These are phyloP conservation scores for Drosophila persimilis DNA, from an alignment of 1,140 invertebrate genomes.

Conservation along the genomic window DNA sequence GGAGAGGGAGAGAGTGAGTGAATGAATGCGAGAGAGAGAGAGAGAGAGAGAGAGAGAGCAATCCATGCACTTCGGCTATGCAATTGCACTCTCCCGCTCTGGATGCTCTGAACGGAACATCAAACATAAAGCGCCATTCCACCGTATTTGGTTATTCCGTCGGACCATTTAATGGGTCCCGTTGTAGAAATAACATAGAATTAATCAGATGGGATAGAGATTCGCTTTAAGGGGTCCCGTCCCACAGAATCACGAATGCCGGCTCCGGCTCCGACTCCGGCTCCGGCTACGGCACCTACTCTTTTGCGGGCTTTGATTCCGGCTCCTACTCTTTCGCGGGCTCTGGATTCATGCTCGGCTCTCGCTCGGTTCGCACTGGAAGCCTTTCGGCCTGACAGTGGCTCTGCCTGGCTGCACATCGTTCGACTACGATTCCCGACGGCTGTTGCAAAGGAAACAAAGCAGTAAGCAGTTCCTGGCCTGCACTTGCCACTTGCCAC, in stretches of 20 bases:
- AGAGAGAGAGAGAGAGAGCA: constrained; percentile 1
- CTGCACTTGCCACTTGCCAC: constrained; percentile 57
- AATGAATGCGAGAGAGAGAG: neutral
- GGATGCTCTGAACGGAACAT: no score
- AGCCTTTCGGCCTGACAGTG: constrained; percentile 6
- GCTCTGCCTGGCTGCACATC: neutral
- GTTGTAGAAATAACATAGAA: no score
- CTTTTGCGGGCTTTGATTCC: neutral
- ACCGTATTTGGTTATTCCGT: no score
- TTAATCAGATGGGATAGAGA: no score
- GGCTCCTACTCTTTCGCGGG: neutral
- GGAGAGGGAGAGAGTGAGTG: neutral
- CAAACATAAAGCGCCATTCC: no score
- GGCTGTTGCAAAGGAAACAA: constrained; percentile 30
- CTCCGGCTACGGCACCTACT: no score
- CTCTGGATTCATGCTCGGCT: neutral
- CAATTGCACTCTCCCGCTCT: constrained; percentile 4
- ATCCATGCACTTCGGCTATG: constrained; percentile 14
- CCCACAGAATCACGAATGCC: neutral
- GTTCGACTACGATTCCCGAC: constrained; percentile 18
- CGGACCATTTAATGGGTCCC: no score
- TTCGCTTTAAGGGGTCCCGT: no score
- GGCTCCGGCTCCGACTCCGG: no score
- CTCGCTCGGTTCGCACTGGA: constrained; percentile 22
- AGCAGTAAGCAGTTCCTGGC: constrained; percentile 32